Conservation (phyloP, 2,888 invertebrate species). For the Tenthredo mesomela region DNA sequence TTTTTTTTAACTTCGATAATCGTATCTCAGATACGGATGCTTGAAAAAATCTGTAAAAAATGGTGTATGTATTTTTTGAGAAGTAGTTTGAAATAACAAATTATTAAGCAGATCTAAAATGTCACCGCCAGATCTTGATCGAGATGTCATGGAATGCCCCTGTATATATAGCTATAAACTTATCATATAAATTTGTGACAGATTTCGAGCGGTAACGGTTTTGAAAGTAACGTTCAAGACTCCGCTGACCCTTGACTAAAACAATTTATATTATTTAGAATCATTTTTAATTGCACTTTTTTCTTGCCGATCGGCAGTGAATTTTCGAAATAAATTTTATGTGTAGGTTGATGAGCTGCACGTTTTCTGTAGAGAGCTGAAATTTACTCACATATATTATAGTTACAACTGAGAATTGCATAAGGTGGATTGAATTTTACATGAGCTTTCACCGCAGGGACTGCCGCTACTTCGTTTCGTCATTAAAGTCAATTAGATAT, state of each 20-base stretch:
- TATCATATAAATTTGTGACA: not conserved
- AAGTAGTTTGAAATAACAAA: too few relatives aligned
- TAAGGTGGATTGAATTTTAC: conserved; percentile 28
- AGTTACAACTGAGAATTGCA: not conserved
- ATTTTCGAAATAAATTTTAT: not conserved
- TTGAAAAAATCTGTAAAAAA: too few relatives aligned
- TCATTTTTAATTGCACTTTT: not conserved
- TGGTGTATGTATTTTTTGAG: too few relatives aligned
- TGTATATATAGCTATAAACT: not conserved
- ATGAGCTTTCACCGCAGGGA: conserved; percentile 14
- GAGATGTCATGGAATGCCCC: too few relatives aligned
- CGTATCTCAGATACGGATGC: too few relatives aligned
- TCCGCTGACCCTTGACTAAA: not conserved
- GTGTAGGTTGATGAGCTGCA: not conserved
- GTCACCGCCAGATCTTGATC: too few relatives aligned
- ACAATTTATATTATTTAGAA: not conserved
- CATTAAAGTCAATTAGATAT: conserved; percentile 12
- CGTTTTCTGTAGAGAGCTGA: not conserved
- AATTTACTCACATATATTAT: not conserved
- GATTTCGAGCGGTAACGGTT: not conserved
- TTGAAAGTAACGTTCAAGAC: not conserved
- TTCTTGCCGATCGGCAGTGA: not conserved
- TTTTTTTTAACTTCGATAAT: too few relatives aligned
- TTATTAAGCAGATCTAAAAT: too few relatives aligned
- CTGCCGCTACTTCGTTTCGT: not conserved